A percentile compares a stretch with the other conserved stretches of the same genome.
Conservation (phyloP, 2,113 vertebrate species). For the Strix uralensis region DNA sequence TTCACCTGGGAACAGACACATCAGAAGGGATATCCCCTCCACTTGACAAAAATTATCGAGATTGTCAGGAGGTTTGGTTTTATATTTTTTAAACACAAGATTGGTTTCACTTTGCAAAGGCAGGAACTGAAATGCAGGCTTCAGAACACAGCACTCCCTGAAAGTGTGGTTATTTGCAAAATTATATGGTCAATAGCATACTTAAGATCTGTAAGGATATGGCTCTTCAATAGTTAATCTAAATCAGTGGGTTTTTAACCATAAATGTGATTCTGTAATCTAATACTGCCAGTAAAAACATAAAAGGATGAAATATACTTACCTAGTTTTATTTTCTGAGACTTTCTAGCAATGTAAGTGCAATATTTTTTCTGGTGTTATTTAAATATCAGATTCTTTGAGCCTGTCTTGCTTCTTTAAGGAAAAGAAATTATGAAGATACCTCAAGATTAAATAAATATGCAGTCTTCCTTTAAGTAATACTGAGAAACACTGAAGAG, state of each 20-base stretch:
- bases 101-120: constrained; percentile 17
- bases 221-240: not conserved
- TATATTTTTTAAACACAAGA: not conserved
- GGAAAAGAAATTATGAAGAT: not conserved
- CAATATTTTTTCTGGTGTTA: not conserved
- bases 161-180: not conserved
- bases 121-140: constrained; percentile 4
- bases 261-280: not conserved
- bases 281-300: not conserved
- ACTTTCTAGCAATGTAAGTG: not conserved
- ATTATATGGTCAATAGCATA: not conserved
- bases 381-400: not conserved
- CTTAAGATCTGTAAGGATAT: not conserved
- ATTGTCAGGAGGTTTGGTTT: not conserved
- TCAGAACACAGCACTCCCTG: not conserved
- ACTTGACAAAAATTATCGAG: not conserved
- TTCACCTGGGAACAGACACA: not conserved
- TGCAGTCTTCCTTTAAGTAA: not conserved
- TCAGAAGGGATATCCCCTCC: not conserved
- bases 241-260: not conserved
- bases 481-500: not conserved
- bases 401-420: not conserved
- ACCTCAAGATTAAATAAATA: not conserved
- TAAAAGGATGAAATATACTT: not conserved
- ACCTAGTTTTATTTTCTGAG: not conserved